These are phyloP conservation scores for Phortica variegata DNA, from an alignment of 1,140 invertebrate genomes.

Conservation along the genomic window DNA sequence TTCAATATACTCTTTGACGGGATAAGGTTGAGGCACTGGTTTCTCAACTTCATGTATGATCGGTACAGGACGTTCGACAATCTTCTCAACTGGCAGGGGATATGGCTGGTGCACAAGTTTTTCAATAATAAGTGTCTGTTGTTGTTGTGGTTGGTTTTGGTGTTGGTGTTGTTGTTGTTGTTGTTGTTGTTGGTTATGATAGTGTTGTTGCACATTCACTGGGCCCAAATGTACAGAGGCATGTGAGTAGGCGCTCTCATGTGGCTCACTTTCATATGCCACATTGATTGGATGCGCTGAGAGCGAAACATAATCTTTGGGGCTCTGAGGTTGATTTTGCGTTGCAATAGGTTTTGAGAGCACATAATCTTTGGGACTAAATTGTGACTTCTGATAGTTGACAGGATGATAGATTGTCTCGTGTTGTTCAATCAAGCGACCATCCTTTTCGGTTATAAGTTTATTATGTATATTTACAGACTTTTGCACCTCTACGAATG, in stretches of 20 bases:
- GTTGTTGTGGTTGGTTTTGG: neutral
- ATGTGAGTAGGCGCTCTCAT: slow-evolving; percentile 31
- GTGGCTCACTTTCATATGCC: slow-evolving; percentile 30
- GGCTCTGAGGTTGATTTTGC: neutral
- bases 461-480: slow-evolving; percentile 59
- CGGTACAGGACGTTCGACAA: slow-evolving; percentile 1
- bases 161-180: slow-evolving; percentile 1
- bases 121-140: slow-evolving; percentile 32
- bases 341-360: neutral
- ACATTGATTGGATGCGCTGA: slow-evolving; percentile 40
- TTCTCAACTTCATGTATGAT: slow-evolving; percentile 44
- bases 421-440: slow-evolving; percentile 42
- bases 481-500: slow-evolving; percentile 63
- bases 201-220: slow-evolving; percentile 6
- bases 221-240: slow-evolving; percentile 15
- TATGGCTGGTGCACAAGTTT: slow-evolving; percentile 61
- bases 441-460: slow-evolving; percentile 49
- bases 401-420: slow-evolving; percentile 44
- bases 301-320: slow-evolving; percentile 28
- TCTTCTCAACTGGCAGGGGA: slow-evolving; percentile 18
- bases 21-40: slow-evolving; percentile 49
- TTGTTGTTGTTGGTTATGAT: neutral
- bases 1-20: slow-evolving; percentile 51
- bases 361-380: slow-evolving; percentile 16
- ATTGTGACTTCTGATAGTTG: slow-evolving; percentile 21